Base-by-base conservation (phyloP, 2,797 vertebrate genomes). In the Pseudochromis fuscus region DNA sequence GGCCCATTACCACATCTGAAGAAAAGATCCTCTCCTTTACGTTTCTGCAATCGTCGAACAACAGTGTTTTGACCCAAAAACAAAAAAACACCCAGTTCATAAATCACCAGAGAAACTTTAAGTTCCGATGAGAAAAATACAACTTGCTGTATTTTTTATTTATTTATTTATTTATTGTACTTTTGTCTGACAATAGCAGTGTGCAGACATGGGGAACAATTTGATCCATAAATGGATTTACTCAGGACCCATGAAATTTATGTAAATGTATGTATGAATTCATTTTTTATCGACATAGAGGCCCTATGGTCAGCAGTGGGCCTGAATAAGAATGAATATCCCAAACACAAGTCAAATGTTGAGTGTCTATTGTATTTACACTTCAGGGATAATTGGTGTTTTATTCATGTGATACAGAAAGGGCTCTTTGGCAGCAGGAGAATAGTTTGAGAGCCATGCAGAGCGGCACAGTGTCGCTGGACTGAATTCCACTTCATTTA, bases 241-340 rank as follows among this genome's bases (percentile, higher is more conserved):
- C 44, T 72, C 82, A 65, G 75, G 48, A 66, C 57, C 80, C 58
- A n/a, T 85, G 73, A 90, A 86, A 91, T 91, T 66, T 91, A 91
- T 92, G 91, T 68, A 90, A 87, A 92, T 93, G 71, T 87, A 89
- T 91, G 86, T 79, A 89, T 92, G 87, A 87, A 88, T 91, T 87
- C 64, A 82, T 87, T 90, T 87, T 75, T 67, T 67, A 84, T 88
- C 51, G 16, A 86, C 60, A 19, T 72, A 60, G 65, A 81, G 67
- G 82, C 72, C 79, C 67, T 61, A 40, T 83, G 87, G 88, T 90
- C 88, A 89, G 79, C 63, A 77, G 77, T 69, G 75, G 77, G 31
- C 57, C 66, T 77, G 88, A 85, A 89, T 89, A 58, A 83, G 77
- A 92, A 86, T 87, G 81, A 86, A 80, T 71, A 74, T 56, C 74